phyloP scores from a whole-genome alignment of 2,888 invertebrate species.

The Synanthedon vespiformis region DNA sequence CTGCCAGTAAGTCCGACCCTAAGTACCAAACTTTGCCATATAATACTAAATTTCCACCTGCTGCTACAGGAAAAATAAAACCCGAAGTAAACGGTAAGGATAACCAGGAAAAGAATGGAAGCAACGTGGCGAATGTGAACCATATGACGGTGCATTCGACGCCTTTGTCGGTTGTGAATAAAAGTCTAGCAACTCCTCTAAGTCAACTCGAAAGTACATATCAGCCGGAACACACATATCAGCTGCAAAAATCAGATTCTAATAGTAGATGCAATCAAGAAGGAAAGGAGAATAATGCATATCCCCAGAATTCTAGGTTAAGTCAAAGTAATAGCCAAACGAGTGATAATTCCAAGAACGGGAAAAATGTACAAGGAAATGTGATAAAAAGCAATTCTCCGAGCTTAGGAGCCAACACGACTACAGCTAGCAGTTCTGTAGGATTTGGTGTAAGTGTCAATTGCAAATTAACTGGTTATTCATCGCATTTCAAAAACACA shows the following conservation, averaged over 20 bases:
- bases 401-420: conserved; percentile 46
- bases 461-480: neutral
- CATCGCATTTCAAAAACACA: neutral
- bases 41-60: conserved; percentile 85
- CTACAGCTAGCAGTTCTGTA: conserved; percentile 48
- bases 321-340: conserved; percentile 54
- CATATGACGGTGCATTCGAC: conserved; percentile 70
- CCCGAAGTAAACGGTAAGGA: conserved; percentile 52
- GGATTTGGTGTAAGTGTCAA: conserved; percentile 56
- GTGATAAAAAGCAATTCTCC: conserved; percentile 52
- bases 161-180: conserved; percentile 68
- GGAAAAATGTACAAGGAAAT: conserved; percentile 36
- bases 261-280: conserved; percentile 64
- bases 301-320: conserved; percentile 60
- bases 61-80: conserved; percentile 51
- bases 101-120: conserved; percentile 36
- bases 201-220: conserved; percentile 70
- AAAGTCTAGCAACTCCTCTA: conserved; percentile 74
- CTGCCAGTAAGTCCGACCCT: conserved; percentile 86
- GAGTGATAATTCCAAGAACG: conserved; percentile 42
- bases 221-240: conserved; percentile 66
- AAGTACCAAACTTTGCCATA: conserved; percentile 94
- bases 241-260: conserved; percentile 65
- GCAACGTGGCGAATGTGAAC: conserved; percentile 45
- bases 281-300: conserved; percentile 69